Conservation (phyloP, 1,140 invertebrate genomes). For the Psix sp. region DNA sequence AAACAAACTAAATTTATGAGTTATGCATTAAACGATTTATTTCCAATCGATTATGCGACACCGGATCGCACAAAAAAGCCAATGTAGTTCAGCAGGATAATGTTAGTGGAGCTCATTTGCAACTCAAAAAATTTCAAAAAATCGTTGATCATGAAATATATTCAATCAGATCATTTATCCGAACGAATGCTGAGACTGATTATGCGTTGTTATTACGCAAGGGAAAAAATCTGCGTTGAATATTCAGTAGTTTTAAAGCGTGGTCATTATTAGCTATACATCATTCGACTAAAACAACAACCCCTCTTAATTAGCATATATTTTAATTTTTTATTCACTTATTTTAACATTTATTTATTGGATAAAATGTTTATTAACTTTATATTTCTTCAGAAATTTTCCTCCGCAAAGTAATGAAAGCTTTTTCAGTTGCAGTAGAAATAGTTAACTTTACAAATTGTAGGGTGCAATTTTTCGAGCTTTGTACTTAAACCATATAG, state of each 20-base stretch:
- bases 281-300: constrained; percentile 58
- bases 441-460: too few relatives aligned
- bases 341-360: constrained; percentile 1
- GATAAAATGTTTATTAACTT: background rate
- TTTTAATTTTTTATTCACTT: constrained; percentile 18
- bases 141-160: constrained; percentile 61
- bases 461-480: too few relatives aligned
- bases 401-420: too few relatives aligned
- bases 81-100: constrained; percentile 58
- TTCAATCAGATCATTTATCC: constrained; percentile 59
- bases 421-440: too few relatives aligned
- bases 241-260: constrained; percentile 56
- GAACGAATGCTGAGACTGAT: constrained; percentile 45
- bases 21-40: constrained; percentile 39
- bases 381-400: too few relatives aligned
- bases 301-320: constrained; percentile 49
- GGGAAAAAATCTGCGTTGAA: constrained; percentile 52
- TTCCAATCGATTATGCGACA: constrained; percentile 50
- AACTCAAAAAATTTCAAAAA: constrained; percentile 58
- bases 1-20: constrained; percentile 51
- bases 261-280: constrained; percentile 56
- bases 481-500: too few relatives aligned
- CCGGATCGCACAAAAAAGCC: constrained; percentile 43
- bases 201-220: constrained; percentile 57
- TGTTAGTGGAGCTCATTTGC: constrained; percentile 51